Evolutionary conservation across 2,113 vertebrate species (phyloP), one percentile per base, ranked within the genome.

Genomic region (Sinocyclocheilus anshuiensis): DNA sequence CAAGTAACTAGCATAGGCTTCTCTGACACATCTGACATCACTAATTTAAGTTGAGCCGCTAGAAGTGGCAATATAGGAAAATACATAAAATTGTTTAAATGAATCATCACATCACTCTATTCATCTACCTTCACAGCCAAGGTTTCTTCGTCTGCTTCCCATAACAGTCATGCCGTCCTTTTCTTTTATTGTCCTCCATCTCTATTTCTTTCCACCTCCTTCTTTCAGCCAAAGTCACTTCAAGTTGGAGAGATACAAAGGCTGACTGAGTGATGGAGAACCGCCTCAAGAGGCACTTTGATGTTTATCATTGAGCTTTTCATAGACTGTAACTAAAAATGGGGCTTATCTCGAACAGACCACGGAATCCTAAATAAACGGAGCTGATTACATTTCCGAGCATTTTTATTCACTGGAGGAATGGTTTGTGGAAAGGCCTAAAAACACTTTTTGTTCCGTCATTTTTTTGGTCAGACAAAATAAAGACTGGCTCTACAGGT

Each of bases 231-330:
- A 71, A 33, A 88, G 84, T 81, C 84, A 84, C 61, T 42, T 63
- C 18, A 59, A 74, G 22, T 88, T 45, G 36, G 45, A 88, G 76
- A 89, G 69, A 88, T 75, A 83, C 77, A 90, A 72, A 86, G 57
- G 45, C 59, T 85, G 61, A 79, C 65, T 87, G 87, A 63, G 85
- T 85, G 84, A 85, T 82, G 63, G 36, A 76, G 90, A 84, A 90
- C 80, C 72, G 89, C 90, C 86, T 87, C 86, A 16, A 90, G 90
- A 84, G 89, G 79, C 59, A 84, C 92, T 93, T 91, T 92, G 91
- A 94, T 92, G 88, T 91, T 87, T 87, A 87, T 91, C 90, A 81
- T 80, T 74, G 1, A 20, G 85, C 85, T 88, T 90, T 89, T 93
- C 88, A 88, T 86, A 91, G 86, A 88, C 87, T 79, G 65, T 84